phyloP scores from a whole-genome alignment of 2,113 vertebrate genomes.

The Proteles cristata region DNA sequence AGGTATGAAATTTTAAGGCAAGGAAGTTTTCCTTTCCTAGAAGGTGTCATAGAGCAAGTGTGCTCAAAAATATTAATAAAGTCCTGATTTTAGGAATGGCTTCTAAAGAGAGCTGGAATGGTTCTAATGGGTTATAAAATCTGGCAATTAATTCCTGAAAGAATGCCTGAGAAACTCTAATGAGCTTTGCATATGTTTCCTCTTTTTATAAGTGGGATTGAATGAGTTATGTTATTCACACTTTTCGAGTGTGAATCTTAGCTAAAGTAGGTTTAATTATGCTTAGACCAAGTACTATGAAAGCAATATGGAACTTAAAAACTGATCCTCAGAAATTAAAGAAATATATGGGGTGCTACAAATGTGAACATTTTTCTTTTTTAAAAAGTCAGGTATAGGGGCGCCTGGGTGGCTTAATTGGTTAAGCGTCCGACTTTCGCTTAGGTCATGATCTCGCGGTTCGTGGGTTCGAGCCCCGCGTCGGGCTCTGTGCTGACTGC shows the following conservation, averaged over 20 bases:
- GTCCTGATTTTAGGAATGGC: constrained; percentile 36
- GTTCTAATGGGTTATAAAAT: constrained; percentile 61
- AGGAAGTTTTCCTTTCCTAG: constrained; percentile 40
- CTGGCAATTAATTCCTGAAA: constrained; percentile 69
- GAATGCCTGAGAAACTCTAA: constrained; percentile 70
- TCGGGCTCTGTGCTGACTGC: too few relatives aligned
- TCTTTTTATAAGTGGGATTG: constrained; percentile 63
- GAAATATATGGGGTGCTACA: not conserved
- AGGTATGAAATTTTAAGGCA: not conserved
- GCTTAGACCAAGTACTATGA: constrained; percentile 10
- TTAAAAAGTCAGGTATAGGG: not conserved
- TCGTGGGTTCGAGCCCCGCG: too few relatives aligned
- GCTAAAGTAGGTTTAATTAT: constrained; percentile 63
- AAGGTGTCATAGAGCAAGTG: constrained; percentile 22
- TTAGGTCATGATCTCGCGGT: too few relatives aligned
- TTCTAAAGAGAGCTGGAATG: constrained; percentile 53
- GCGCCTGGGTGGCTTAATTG: too few relatives aligned
- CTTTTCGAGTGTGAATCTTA: constrained; percentile 66
- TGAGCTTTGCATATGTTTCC: constrained; percentile 63
- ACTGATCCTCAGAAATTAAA: constrained; percentile 55
- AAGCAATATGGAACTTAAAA: constrained; percentile 39
- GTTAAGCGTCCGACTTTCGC: too few relatives aligned
- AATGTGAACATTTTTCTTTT: constrained; percentile 33
- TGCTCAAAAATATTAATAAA: constrained; percentile 51
- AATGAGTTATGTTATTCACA: constrained; percentile 71